Percentiles rank a stretch among this genome's conserved stretches.
These are phyloP conservation scores for Cerceris ruficornis DNA, from an alignment of 2,888 invertebrate species.

Conservation along the genomic window DNA sequence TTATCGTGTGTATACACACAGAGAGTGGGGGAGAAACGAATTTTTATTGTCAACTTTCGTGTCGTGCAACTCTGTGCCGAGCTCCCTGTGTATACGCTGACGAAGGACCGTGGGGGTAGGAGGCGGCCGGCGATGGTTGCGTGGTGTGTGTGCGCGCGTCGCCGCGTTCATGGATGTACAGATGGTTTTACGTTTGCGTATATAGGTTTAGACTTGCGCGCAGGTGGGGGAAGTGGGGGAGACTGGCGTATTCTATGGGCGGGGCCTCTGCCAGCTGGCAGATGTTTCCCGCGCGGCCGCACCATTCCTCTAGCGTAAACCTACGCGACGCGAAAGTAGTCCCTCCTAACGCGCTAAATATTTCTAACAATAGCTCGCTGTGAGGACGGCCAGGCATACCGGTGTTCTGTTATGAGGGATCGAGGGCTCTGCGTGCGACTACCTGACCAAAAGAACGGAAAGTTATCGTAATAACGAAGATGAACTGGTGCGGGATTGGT, in stretches of 20 bases:
- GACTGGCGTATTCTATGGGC: constrained; percentile 81
- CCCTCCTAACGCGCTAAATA: constrained; percentile 54
- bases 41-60: constrained; percentile 53
- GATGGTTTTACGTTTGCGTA: constrained; percentile 26
- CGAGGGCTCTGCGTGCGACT: constrained; percentile 6
- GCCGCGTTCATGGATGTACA: constrained; percentile 22
- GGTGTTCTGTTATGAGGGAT: constrained; percentile 14
- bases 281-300: constrained; percentile 83
- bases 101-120: constrained; percentile 43
- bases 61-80: constrained; percentile 54
- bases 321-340: constrained; percentile 75
- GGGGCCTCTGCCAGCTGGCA: constrained; percentile 85
- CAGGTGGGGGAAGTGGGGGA: constrained; percentile 56
- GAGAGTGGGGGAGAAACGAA: constrained; percentile 34
- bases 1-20: constrained; percentile 8
- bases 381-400: constrained; percentile 10
- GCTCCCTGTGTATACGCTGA: constrained; percentile 21
- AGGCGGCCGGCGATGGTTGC: constrained; percentile 1
- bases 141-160: constrained; percentile 8
- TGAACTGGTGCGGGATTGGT: constrained; percentile 62
- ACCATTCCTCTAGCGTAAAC: constrained; percentile 74
- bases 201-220: constrained; percentile 38
- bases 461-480: constrained; percentile 37
- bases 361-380: constrained; percentile 48
- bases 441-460: constrained; percentile 36